phyloP scores from a whole-genome alignment of 2,797 vertebrate genomes.

The Pygocentrus nattereri region DNA sequence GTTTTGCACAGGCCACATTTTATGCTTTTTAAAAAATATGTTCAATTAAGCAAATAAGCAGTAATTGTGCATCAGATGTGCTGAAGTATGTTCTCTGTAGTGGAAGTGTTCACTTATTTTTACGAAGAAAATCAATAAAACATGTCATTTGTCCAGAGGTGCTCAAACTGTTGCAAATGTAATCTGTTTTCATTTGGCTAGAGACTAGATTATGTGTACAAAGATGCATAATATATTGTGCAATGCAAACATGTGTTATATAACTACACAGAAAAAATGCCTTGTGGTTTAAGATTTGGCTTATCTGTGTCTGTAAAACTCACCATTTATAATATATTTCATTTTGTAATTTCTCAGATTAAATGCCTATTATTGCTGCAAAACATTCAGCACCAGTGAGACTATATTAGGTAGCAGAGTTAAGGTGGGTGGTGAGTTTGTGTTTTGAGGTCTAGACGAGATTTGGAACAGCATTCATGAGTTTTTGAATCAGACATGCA shows the following conservation, averaged over 20 bases:
- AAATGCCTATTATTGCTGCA: neutral
- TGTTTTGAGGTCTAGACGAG: constrained; percentile 11
- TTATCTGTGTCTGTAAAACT: neutral
- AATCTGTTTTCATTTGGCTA: too few species aligned
- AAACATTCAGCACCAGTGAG: neutral
- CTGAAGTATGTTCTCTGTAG: too few species aligned
- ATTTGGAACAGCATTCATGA: neutral
- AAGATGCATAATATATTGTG: neutral
- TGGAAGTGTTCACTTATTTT: too few species aligned
- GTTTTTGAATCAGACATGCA: neutral
- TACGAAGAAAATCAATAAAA: too few species aligned
- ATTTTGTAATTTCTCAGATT: neutral
- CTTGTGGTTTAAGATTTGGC: neutral
- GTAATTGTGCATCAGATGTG: too few species aligned
- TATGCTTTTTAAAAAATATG: too few species aligned
- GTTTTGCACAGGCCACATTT: too few species aligned
- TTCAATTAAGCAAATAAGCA: too few species aligned
- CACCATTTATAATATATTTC: neutral
- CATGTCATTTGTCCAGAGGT: too few species aligned
- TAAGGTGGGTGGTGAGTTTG: neutral
- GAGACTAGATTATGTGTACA: too few species aligned
- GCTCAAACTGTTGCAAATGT: too few species aligned
- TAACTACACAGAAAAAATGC: neutral
- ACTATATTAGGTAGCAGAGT: neutral
- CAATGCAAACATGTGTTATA: neutral